Base-by-base conservation (phyloP, 2,888 invertebrate species). In the Acrocyrtus sp. region DNA sequence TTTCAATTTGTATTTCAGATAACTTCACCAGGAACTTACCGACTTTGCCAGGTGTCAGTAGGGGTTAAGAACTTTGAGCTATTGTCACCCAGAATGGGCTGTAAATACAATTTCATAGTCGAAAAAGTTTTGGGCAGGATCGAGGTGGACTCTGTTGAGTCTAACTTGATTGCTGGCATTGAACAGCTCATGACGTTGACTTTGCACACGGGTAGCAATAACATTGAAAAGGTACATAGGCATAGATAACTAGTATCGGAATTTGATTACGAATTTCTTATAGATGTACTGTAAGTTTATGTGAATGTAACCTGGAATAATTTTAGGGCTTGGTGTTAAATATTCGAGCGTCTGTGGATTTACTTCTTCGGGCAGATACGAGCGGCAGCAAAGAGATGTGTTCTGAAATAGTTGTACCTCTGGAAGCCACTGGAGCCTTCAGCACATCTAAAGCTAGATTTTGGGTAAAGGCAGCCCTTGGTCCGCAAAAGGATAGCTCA, bases 121-220 rank as follows among this genome's bases (percentile, higher is more conserved):
- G 77, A 79, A 26, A 77, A 73, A 57, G 69, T 76, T 2, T 58
- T 63, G 41, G 76, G 78, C 34, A 73, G 66, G 50, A 72, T 81
- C 45, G 75, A 77, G 47, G 69, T 80, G 6, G 72, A 67, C 19
- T 58, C 73, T 41, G 63, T 72, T 0, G 73, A 77, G 54, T 34
- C 72, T 76, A 92, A 93, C 81, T 85, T 95, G 51, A 87, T 95
- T 5, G 93, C 94, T 0, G 95, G 95, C 0, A 87, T 94, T 76
- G 90, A 91, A 80, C 94, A 95, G 84, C 87, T 89, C 21, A 89
- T 95, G 85, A 89, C 90, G 79, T 82, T 95, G 61, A 88, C 90
- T 47, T 88, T 95, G 17, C 89, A 89, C 0, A 91, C 92, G 76
- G 95, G 95, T 2, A 94, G 94, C 84, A 89, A 90, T 69, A 87